Conservation (phyloP, 1,140 invertebrate genomes). For the Pseudomyrmex cubaensis region DNA sequence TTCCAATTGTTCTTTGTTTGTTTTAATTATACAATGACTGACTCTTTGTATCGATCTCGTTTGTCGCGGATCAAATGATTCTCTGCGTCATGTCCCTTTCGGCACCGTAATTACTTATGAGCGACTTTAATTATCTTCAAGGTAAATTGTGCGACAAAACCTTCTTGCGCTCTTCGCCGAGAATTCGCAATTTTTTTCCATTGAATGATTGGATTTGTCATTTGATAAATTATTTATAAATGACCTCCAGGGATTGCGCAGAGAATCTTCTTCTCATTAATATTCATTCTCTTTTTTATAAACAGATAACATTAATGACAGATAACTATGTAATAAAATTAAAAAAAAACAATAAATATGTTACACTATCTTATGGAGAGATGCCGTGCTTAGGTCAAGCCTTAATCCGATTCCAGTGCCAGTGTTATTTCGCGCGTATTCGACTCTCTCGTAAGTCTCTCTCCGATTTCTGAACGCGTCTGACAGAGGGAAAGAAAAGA, state of each 20-base stretch:
- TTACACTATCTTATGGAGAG: background rate
- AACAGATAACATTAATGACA: background rate
- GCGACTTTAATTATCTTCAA: conserved; percentile 19
- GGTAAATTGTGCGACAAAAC: conserved; percentile 3
- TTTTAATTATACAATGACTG: conserved; percentile 78
- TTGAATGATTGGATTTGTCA: background rate
- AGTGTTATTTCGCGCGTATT: conserved; percentile 45
- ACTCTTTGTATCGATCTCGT: conserved; percentile 12
- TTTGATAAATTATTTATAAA: conserved; percentile 65
- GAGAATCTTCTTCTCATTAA: conserved; percentile 30
- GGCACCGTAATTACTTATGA: background rate
- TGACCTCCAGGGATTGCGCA: conserved; percentile 12
- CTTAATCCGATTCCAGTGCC: background rate
- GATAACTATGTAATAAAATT: background rate
- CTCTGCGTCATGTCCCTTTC: conserved; percentile 33
- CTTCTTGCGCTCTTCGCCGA: background rate
- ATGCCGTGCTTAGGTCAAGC: background rate
- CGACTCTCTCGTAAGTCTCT: conserved; percentile 61
- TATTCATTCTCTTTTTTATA: background rate
- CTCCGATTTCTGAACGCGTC: conserved; percentile 21
- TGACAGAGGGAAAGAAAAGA: too few relatives aligned
- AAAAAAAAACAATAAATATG: background rate
- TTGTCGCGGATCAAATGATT: conserved; percentile 11
- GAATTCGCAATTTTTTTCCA: conserved; percentile 38
- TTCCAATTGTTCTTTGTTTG: conserved; percentile 80